Percentiles rank a stretch among this genome's conserved stretches.
These are phyloP conservation scores for Saxicola maurus DNA, from an alignment of 2,797 vertebrate species.

Conservation along the genomic window DNA sequence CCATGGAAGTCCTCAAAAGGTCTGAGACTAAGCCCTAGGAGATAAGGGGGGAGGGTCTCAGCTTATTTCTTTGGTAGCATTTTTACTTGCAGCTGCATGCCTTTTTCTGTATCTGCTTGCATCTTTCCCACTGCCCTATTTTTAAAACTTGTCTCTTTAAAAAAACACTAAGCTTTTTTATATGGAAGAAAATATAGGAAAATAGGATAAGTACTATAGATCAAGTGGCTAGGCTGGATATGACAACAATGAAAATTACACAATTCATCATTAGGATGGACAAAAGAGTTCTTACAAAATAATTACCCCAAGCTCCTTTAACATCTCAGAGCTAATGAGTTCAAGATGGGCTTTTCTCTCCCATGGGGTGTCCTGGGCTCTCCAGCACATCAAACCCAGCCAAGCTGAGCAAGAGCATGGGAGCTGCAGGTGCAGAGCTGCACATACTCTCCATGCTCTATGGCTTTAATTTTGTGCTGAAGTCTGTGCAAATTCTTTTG, in stretches of 20 bases:
- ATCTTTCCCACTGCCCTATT: background rate
- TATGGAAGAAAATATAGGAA: background rate
- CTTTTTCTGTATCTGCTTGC: background rate
- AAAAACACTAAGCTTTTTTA: background rate
- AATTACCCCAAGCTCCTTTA: background rate
- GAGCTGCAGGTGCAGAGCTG: background rate
- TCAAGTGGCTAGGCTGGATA: background rate
- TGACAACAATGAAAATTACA: background rate
- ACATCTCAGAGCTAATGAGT: background rate
- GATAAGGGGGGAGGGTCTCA: background rate
- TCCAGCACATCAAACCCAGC: background rate
- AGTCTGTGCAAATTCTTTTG: background rate
- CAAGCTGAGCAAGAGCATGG: background rate
- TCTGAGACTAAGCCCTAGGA: background rate
- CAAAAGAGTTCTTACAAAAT: background rate
- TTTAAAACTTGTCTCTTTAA: background rate
- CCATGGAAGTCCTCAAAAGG: background rate
- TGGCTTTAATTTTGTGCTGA: background rate
- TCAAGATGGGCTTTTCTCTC: background rate
- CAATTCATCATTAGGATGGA: background rate
- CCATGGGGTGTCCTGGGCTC: background rate
- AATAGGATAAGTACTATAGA: background rate
- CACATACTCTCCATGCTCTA: accelerated
- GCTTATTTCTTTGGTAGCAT: background rate
- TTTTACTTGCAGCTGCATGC: background rate